These are phyloP conservation scores for Papilio protenor DNA, from an alignment of 2,888 invertebrate genomes.

Conservation along the genomic window DNA sequence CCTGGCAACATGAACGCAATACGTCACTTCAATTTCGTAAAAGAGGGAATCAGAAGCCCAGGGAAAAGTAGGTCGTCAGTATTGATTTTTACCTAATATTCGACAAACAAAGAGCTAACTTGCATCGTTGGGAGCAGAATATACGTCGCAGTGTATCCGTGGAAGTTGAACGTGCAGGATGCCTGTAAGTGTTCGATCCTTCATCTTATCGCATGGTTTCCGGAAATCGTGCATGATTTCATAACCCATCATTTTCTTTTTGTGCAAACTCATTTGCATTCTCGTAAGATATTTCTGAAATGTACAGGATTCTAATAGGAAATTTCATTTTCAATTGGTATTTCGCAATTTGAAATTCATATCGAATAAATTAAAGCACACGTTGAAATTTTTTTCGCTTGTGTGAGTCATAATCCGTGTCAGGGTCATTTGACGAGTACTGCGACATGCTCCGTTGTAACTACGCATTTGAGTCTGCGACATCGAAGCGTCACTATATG, in stretches of 20 bases:
- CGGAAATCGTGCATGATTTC: slow-evolving; percentile 58
- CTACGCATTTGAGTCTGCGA: slow-evolving; percentile 54
- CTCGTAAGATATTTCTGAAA: neutral
- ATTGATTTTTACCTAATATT: slow-evolving; percentile 76
- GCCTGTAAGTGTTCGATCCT: slow-evolving; percentile 71
- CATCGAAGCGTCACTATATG: slow-evolving; percentile 45
- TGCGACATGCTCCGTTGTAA: slow-evolving; percentile 49
- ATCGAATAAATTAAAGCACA: slow-evolving; percentile 18
- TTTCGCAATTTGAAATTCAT: neutral
- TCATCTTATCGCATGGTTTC: slow-evolving; percentile 65
- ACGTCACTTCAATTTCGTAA: slow-evolving; percentile 53
- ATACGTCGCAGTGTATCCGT: slow-evolving; percentile 59
- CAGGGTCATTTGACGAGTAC: slow-evolving; percentile 61
- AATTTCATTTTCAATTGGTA: slow-evolving; percentile 3
- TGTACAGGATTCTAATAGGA: slow-evolving; percentile 1
- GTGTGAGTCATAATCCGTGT: slow-evolving; percentile 60
- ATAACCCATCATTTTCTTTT: slow-evolving; percentile 55
- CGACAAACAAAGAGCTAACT: slow-evolving; percentile 66
- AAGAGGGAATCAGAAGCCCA: slow-evolving; percentile 53
- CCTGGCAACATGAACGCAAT: slow-evolving; percentile 30
- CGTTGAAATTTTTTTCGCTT: slow-evolving; percentile 43
- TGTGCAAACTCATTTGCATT: slow-evolving; percentile 42
- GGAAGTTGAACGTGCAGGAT: slow-evolving; percentile 62
- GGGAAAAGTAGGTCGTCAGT: slow-evolving; percentile 75
- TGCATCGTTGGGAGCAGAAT: slow-evolving; percentile 56